Evolutionary conservation across 2,797 vertebrate genomes (phyloP).

Genomic region (Phrynocephalus guinanensis): DNA sequence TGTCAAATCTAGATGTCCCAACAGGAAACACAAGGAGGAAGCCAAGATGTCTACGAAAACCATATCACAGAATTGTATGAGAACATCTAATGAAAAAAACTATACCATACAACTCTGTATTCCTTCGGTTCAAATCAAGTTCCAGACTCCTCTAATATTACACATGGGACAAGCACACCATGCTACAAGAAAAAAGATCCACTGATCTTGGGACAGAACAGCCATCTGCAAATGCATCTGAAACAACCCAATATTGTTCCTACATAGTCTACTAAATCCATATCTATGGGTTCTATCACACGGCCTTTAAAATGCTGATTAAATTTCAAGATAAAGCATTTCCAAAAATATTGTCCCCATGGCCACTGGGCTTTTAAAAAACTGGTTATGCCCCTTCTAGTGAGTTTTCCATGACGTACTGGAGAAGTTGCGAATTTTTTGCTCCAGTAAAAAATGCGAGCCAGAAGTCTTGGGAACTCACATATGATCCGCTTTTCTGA

Average conservation of each 20-base stretch:
- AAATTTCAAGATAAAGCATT: too few species aligned
- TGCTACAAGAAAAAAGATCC: slow-evolving; percentile 50
- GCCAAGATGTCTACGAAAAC: slow-evolving; percentile 73
- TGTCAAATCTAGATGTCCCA: slow-evolving; percentile 45
- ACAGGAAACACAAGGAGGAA: slow-evolving; percentile 39
- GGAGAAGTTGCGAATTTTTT: too few species aligned
- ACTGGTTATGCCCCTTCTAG: too few species aligned
- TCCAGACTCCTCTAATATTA: background rate
- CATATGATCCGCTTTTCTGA: too few species aligned
- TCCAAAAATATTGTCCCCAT: too few species aligned
- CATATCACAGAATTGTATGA: slow-evolving; percentile 62
- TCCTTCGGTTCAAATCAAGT: slow-evolving; percentile 38
- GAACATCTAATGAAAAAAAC: slow-evolving; percentile 57
- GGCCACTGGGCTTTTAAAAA: too few species aligned
- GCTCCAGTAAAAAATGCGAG: too few species aligned
- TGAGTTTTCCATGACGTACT: too few species aligned
- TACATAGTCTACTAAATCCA: slow-evolving; percentile 39
- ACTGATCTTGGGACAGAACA: slow-evolving; percentile 56
- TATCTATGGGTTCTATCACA: slow-evolving; percentile 1
- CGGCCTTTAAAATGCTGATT: too few species aligned
- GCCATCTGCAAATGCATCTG: background rate
- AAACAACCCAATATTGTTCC: slow-evolving; percentile 31
- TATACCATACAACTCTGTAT: slow-evolving; percentile 34
- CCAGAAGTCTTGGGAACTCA: too few species aligned
- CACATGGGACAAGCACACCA: slow-evolving; percentile 31